Conservation (phyloP, 2,888 invertebrate genomes). For the Tineola bisselliella region DNA sequence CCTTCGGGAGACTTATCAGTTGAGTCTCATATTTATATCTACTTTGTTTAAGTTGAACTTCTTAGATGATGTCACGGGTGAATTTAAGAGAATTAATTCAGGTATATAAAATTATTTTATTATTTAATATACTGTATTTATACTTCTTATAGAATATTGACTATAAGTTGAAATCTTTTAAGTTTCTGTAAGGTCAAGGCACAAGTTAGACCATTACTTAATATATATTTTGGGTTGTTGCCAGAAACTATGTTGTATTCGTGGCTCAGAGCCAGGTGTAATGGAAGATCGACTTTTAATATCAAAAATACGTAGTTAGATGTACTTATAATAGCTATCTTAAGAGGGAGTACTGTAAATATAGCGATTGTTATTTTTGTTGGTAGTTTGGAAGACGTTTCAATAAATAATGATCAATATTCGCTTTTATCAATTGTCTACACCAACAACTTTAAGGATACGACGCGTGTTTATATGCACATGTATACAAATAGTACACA, state of each 20-base stretch:
- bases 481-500: neutral
- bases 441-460: too few species aligned
- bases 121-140: too few species aligned
- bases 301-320: conserved; percentile 19
- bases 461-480: neutral
- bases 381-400: too few species aligned
- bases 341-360: too few species aligned
- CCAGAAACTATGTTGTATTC: conserved; percentile 26
- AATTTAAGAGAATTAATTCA: neutral
- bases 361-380: too few species aligned
- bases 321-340: too few species aligned
- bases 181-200: conserved; percentile 28
- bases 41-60: neutral
- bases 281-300: conserved; percentile 32
- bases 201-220: conserved; percentile 29
- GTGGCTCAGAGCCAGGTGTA: conserved; percentile 40
- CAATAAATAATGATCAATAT: too few species aligned
- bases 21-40: conserved; percentile 20
- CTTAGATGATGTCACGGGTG: neutral
- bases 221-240: conserved; percentile 39
- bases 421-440: too few species aligned
- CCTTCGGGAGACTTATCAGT: conserved; percentile 30
- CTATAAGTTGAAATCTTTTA: neutral
- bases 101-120: too few species aligned
- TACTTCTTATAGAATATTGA: too few species aligned